phyloP scores from a whole-genome alignment of 2,113 vertebrate genomes.

The Acanthochromis polyacanthus region DNA sequence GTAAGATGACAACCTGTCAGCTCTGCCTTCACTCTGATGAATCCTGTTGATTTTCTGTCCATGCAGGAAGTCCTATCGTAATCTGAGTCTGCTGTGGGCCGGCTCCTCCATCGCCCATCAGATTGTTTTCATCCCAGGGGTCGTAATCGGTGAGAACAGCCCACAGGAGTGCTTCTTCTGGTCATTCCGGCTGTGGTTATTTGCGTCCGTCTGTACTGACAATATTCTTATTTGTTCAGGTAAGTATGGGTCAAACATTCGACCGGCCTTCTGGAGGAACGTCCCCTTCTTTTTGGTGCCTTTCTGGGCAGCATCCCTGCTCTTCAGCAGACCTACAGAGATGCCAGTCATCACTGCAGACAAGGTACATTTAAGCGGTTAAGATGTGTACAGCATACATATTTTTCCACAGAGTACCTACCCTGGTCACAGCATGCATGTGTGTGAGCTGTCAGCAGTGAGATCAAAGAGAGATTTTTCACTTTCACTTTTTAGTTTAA shows the following conservation, averaged over 20 bases:
- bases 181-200: not conserved
- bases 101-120: constrained; percentile 90
- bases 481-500: too few species aligned
- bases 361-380: constrained; percentile 78
- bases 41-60: not conserved
- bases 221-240: constrained; percentile 79
- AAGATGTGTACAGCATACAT: not conserved
- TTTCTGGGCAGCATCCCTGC: constrained; percentile 85
- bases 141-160: constrained; percentile 87
- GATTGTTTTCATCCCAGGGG: constrained; percentile 88
- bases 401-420: too few species aligned
- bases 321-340: constrained; percentile 83
- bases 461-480: too few species aligned
- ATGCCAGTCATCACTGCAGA: constrained; percentile 77
- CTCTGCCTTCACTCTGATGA: not conserved
- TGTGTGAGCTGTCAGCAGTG: not conserved
- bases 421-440: not conserved
- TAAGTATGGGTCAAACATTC: constrained; percentile 91
- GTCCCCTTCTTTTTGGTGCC: constrained; percentile 85
- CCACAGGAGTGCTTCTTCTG: not conserved
- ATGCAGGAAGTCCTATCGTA: constrained; percentile 87
- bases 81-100: constrained; percentile 90
- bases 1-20: fast-evolving
- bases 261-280: constrained; percentile 87
- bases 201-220: not conserved